Conservation (phyloP, 2,888 invertebrate species). For the Cantharis rustica region DNA sequence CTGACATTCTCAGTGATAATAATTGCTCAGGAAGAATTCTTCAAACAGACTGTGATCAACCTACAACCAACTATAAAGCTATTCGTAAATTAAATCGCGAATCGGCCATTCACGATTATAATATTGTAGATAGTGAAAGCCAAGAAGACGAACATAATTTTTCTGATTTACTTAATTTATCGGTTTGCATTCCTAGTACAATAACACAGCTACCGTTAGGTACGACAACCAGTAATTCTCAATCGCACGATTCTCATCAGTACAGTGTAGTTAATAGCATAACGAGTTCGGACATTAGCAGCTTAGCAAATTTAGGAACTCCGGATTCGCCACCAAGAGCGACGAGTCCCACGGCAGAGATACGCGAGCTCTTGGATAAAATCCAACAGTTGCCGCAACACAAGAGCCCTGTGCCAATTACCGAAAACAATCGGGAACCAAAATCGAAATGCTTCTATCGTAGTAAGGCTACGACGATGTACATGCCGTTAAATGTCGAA, state of each 20-base stretch:
- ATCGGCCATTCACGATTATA: slow-evolving; percentile 8
- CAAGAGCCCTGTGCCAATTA: slow-evolving; percentile 51
- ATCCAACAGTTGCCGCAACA: slow-evolving; percentile 69
- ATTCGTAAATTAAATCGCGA: slow-evolving; percentile 8
- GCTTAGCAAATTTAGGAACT: slow-evolving; percentile 68
- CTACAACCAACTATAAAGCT: not conserved
- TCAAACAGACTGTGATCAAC: slow-evolving; percentile 21
- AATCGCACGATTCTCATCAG: slow-evolving; percentile 43
- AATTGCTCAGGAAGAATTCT: slow-evolving; percentile 9
- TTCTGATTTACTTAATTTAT: slow-evolving; percentile 52
- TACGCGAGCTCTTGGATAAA: slow-evolving; percentile 73
- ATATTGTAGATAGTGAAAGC: slow-evolving; percentile 48
- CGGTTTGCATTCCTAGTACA: slow-evolving; percentile 50
- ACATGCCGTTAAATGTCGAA: slow-evolving; percentile 65
- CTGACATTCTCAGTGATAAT: not conserved
- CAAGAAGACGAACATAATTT: slow-evolving; percentile 52
- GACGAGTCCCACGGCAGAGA: slow-evolving; percentile 80
- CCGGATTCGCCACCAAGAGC: slow-evolving; percentile 79
- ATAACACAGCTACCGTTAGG: slow-evolving; percentile 43
- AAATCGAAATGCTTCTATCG: slow-evolving; percentile 54
- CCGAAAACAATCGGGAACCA: slow-evolving; percentile 51
- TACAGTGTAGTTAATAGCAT: slow-evolving; percentile 54
- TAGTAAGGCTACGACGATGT: slow-evolving; percentile 69
- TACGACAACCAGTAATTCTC: slow-evolving; percentile 41
- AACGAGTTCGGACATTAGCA: slow-evolving; percentile 69